Conservation (phyloP, 2,888 invertebrate genomes). For the Athrips mouffetella region DNA sequence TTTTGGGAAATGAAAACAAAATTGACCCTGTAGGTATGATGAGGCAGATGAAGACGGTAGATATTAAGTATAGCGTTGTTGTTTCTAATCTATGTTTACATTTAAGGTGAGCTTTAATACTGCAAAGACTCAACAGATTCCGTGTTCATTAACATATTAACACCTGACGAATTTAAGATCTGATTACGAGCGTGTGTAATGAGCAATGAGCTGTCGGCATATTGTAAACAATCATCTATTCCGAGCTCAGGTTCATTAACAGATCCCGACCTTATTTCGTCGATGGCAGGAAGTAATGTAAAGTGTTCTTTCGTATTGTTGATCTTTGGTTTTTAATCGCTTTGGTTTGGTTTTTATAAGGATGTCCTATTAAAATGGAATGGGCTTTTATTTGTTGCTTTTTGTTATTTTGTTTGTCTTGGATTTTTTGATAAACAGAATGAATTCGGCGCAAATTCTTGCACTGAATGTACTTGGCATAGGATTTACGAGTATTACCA, state of each 20-base stretch:
- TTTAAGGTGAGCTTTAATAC: too few relatives aligned
- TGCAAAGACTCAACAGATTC: conserved; percentile 9
- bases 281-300: not conserved
- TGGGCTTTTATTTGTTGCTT: too few relatives aligned
- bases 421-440: too few relatives aligned
- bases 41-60: not conserved
- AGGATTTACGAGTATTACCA: too few relatives aligned
- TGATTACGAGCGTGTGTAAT: conserved; percentile 39
- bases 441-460: too few relatives aligned
- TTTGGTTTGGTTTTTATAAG: too few relatives aligned
- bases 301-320: not conserved
- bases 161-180: conserved; percentile 58
- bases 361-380: too few relatives aligned
- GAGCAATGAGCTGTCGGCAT: conserved; percentile 28
- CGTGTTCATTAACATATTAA: conserved; percentile 37
- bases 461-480: too few relatives aligned
- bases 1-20: too few relatives aligned
- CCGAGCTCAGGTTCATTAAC: conserved; percentile 32
- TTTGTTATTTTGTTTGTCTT: too few relatives aligned
- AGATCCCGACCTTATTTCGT: conserved; percentile 1
- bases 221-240: conserved; percentile 61
- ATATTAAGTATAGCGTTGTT: too few relatives aligned
- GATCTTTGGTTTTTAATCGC: too few relatives aligned
- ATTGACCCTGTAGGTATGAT: not conserved
- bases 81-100: not conserved